These are phyloP conservation scores for Drosophila testacea DNA, from an alignment of 2,888 invertebrate genomes.

Conservation along the genomic window DNA sequence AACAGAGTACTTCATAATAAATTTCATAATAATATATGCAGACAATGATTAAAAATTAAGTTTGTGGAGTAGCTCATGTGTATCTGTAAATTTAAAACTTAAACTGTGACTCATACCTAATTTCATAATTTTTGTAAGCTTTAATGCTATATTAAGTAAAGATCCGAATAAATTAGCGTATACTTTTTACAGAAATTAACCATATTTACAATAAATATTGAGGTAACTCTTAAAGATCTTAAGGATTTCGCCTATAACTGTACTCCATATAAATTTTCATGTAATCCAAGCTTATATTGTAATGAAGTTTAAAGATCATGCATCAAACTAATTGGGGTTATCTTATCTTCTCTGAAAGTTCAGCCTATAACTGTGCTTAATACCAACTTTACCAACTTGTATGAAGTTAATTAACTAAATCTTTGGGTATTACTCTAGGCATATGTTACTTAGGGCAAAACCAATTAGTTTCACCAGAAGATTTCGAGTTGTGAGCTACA, in stretches of 20 bases:
- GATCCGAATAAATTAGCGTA: too few relatives aligned
- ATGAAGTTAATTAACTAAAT: conserved; percentile 9
- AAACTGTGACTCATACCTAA: not conserved
- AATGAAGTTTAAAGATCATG: not conserved
- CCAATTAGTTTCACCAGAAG: conserved; percentile 61
- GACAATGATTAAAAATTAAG: not conserved
- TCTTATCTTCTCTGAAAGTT: conserved; percentile 1
- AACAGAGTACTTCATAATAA: not conserved
- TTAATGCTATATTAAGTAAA: not conserved
- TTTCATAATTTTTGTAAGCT: not conserved
- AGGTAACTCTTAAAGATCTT: not conserved
- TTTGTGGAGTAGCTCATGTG: not conserved
- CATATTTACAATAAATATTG: too few relatives aligned
- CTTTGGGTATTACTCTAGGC: conserved; percentile 10
- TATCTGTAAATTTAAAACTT: not conserved
- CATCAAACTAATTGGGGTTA: conserved; percentile 5
- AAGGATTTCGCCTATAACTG: not conserved
- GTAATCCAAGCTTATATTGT: not conserved
- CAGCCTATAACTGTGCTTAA: conserved; percentile 15
- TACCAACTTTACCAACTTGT: not conserved
- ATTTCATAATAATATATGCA: conserved; percentile 5
- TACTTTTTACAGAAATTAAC: too few relatives aligned
- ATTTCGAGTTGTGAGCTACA: conserved; percentile 9
- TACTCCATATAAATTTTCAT: not conserved
- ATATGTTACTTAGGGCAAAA: conserved; percentile 20